A percentile compares a stretch with the other conserved stretches of the same genome.
phyloP scores from a whole-genome alignment of 2,888 invertebrate species.

The Diarsia mendica region DNA sequence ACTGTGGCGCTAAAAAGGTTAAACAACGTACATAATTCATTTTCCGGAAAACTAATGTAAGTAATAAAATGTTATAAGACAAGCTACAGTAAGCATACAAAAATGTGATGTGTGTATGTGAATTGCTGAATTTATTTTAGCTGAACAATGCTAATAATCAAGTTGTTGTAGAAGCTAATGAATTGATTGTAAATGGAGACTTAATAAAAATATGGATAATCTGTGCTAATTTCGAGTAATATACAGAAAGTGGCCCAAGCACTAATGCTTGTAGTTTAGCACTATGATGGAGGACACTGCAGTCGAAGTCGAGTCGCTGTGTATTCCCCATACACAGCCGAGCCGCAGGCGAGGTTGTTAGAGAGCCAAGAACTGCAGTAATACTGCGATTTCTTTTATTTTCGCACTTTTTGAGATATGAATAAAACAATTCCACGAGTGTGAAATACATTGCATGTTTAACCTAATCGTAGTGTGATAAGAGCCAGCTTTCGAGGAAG shows the following conservation, averaged over 20 bases:
- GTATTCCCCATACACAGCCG: no score
- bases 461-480: no score
- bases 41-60: not conserved
- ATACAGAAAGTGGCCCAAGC: not conserved
- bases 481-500: no score
- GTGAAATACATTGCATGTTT: no score
- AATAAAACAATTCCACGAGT: no score
- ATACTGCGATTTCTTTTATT: no score
- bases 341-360: no score
- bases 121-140: slow-evolving; percentile 22
- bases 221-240: slow-evolving; percentile 6
- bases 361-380: no score
- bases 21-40: not conserved
- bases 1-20: no score
- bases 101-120: slow-evolving; percentile 10
- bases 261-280: not conserved
- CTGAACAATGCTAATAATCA: not conserved
- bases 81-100: not conserved
- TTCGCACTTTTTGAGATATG: no score
- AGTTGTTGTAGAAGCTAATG: not conserved
- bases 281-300: not conserved
- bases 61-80: not conserved
- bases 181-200: not conserved
- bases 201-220: not conserved
- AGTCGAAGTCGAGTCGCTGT: no score